Evolutionary conservation across 2,888 invertebrate species (phyloP).

Genomic region (Parnassius mnemosyne): DNA sequence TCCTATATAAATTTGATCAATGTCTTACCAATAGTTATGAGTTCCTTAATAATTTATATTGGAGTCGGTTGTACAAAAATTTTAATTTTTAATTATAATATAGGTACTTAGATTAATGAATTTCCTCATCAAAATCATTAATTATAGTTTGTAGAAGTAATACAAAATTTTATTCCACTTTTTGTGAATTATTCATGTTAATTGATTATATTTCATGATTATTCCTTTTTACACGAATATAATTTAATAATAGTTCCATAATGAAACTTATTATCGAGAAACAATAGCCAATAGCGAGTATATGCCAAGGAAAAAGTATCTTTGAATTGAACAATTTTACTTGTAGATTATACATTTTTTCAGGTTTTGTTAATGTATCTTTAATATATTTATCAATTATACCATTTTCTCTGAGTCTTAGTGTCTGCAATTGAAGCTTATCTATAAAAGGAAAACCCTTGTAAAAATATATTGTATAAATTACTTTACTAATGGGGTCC

Average conservation of each 20-base stretch:
- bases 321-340: not conserved
- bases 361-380: not conserved
- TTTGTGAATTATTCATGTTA: no score
- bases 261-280: slow-evolving; percentile 37
- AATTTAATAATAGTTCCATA: slow-evolving; percentile 28
- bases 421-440: slow-evolving; percentile 34
- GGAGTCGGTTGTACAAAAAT: no score
- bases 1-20: no score
- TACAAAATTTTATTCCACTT: no score
- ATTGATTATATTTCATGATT: no score
- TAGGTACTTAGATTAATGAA: no score
- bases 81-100: no score
- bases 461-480: slow-evolving; percentile 51
- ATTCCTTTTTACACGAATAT: not conserved
- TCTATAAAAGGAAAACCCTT: slow-evolving; percentile 55
- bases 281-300: slow-evolving; percentile 38
- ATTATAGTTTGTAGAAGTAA: no score
- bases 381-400: slow-evolving; percentile 34
- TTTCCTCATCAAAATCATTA: no score
- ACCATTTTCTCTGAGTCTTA: slow-evolving; percentile 50
- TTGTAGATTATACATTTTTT: not conserved
- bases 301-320: slow-evolving; percentile 44
- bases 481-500: slow-evolving; percentile 42
- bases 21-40: no score
- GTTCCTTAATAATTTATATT: no score